Evolutionary conservation across 2,113 vertebrate species (phyloP), one percentile per base, ranked within the genome.

Genomic region (Collichthys lucidus): DNA sequence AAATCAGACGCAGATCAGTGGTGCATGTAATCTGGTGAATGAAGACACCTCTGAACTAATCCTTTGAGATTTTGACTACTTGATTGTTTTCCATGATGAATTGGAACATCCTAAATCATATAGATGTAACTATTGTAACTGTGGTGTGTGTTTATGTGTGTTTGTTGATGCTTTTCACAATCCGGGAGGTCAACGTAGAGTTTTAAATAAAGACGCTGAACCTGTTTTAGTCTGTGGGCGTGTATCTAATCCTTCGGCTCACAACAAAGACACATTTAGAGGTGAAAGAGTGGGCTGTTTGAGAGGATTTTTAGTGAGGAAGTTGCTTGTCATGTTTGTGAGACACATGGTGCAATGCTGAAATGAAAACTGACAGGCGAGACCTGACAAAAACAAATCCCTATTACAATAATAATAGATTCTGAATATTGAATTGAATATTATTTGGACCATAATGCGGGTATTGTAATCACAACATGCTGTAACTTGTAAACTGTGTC

Each of bases 241-340:
- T 56, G 68, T 22, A 17, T 56, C 7, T 63, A 16, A 44, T 46
- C 19, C 16, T 20, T 62, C 19, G 35, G 64, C 29, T 65, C 10
- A n/a, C 24, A 22, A 47, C 26, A 65, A 40, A 19, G 42, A 57
- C 65, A 74, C 53, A 70, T 35, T 8, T 65, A 40, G 35, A 19
- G 52, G 42, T 31, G 24, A n/a, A 52, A 66, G 50, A n/a, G 35
- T 9, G 24, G 26, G 31, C 4, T 52, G 31, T 73, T 31, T 35
- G n/a, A 57, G 12, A 35, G 26, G 63, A 26, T 14, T 53, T n/a
- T 35, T 20, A 29, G 68, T 82, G 81, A 81, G 74, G 77, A 84
- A 78, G 65, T 67, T 55, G 31, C 65, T 69, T 0, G 0, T 46
- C 29, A 31, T n/a, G 57, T 59, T 61, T 56, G 50, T 16, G 31